Percentiles rank a stretch among this genome's conserved stretches.
Conservation (phyloP, 2,113 vertebrate species). For the Leptobrachium leishanense region DNA sequence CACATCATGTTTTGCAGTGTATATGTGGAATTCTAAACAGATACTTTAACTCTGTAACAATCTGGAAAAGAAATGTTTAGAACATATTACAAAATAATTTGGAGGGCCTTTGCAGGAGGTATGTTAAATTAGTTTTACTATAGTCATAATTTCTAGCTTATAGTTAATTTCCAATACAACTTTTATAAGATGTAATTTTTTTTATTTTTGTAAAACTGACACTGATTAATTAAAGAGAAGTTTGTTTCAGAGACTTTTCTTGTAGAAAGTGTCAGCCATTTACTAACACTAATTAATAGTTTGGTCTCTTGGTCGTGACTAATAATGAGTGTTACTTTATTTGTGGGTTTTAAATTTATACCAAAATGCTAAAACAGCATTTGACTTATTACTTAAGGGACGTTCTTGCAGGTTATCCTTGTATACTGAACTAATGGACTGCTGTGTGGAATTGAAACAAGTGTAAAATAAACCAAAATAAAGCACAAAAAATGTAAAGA, state of each 20-base stretch:
- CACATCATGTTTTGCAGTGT: background rate
- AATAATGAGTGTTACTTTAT: background rate
- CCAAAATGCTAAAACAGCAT: too few species aligned
- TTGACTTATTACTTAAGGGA: background rate
- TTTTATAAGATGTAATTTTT: too few species aligned
- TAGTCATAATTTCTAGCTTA: too few species aligned
- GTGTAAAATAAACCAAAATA: background rate
- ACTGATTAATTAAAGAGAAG: background rate
- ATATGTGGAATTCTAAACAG: background rate
- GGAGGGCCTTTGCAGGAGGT: too few species aligned
- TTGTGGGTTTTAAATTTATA: background rate
- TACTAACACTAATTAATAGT: constrained; percentile 29
- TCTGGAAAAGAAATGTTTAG: too few species aligned
- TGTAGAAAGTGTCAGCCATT: constrained; percentile 31
- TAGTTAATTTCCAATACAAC: too few species aligned
- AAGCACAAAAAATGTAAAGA: background rate
- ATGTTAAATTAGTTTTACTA: too few species aligned
- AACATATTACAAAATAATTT: too few species aligned
- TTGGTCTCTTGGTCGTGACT: background rate
- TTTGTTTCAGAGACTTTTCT: constrained; percentile 12
- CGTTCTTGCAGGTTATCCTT: background rate
- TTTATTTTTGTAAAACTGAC: too few species aligned
- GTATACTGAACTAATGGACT: background rate
- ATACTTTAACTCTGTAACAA: too few species aligned
- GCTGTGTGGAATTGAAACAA: background rate